Base-by-base conservation (phyloP, 2,797 vertebrate genomes). In the Sebastes goodei region DNA sequence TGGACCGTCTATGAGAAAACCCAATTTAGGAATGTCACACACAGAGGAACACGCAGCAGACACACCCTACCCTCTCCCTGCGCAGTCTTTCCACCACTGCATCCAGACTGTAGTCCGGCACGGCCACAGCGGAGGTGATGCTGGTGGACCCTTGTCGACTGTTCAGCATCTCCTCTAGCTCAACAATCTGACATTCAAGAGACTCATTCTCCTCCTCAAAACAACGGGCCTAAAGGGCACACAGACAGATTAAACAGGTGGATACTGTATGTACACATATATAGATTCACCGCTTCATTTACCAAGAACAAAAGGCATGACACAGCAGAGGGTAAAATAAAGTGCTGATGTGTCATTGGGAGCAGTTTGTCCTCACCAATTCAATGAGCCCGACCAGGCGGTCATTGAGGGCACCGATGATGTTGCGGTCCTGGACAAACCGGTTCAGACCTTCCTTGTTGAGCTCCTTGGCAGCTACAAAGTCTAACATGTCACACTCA, bases 161-260 rank as follows among this genome's bases (percentile, higher is more conserved):
- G 1, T 71, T 80, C 73, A 77, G 60, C 68, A 84, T 86, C 35
- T 91, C 87, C 82, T 95, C 90, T 5, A 95, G 69, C 1, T 94
- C 89, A 74, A 66, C 52, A 74, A 96, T 95, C 90, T 94, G 89
- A 77, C 81, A 83, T 86, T 96, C 93, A 81, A 96, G 90, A 78
- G 42, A 93, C 49, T 94, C 90, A 7, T 96, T 96, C 79, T 96
- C 95, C 84, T 93, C 94, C 80, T 96, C 95, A 75, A 96, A 92
- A 53, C 92, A 93, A 46, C 65, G 93, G 1, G 91, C 94, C 96
- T 96, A 15, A 61, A 83, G 56, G 33, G 49, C 10, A 55, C 15
- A 78, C 27, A 90, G 30, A 78, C 62, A 65, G 49, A 49, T 68
- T 29, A 52, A 56, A 56, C 10, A 1, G 27, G 33, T 59, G n/a